Evolutionary conservation across 2,888 invertebrate genomes (phyloP), one percentile per base, ranked within the genome.

Genomic region (Polyommatus icarus): DNA sequence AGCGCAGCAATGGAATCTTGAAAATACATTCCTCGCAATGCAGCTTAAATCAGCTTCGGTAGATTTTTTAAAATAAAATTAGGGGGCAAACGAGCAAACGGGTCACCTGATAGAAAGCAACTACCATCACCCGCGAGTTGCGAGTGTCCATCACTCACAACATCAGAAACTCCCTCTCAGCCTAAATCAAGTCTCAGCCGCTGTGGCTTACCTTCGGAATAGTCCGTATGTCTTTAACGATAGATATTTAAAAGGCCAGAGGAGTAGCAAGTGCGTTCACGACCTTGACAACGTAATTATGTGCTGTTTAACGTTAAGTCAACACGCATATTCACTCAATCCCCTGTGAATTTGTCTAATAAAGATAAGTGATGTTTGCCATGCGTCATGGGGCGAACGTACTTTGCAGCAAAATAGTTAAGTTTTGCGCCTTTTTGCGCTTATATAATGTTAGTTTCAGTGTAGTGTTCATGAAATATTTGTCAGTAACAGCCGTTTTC

Each of bases 271-370:
- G 40, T 59, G 24, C 18, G 40, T 76, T 67, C 0, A 15, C 29
- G 20, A 18, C 71, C 50, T 32, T 36, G 4, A 59, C 24, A 72
- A 73, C 29, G 4, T 12, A 24, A 15, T 57, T 32, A 36, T 8
- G 6, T 61, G 3, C 12, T 72, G 40, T 46, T 46, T 73, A 20
- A 46, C 5, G 73, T 46, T 72, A 72, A 54, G 54, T 54, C 15
- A 18, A 40, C 72, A 40, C 40, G 36, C 73, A 46, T 40, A 73
- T 24, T 73, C 73, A 46, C 46, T 67, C 40, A 20, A 86, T 87
- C 86, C 84, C 86, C 73, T 76, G 83, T 81, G 85, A 81, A 78
- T 79, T 82, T 80, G 78, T 78, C 80, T 86, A 87, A 88, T 89
- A 82, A 85, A 84, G 85, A 85, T 87, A 88, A 87, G 83, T 87